These are phyloP conservation scores for Novumbra hubbsi DNA, from an alignment of 2,797 vertebrate genomes.

Conservation along the genomic window DNA sequence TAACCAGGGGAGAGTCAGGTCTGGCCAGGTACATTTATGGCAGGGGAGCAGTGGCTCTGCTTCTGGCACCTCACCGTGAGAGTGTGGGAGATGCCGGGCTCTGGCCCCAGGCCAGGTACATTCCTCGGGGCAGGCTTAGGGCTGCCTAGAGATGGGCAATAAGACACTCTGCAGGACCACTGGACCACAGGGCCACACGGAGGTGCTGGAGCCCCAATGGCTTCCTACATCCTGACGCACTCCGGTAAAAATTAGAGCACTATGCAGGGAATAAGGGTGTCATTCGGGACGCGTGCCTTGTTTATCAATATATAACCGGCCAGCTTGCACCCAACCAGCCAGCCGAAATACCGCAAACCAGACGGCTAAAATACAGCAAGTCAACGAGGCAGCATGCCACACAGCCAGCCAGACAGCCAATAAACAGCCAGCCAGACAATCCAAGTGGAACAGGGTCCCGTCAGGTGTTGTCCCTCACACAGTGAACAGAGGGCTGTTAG, in stretches of 20 bases:
- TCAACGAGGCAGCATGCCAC: too few species aligned
- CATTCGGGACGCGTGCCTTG: slow-evolving; percentile 6
- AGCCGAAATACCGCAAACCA: neutral
- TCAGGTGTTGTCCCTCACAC: too few species aligned
- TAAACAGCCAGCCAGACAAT: too few species aligned
- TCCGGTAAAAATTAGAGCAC: neutral
- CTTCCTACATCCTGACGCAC: too few species aligned
- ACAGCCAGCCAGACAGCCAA: too few species aligned
- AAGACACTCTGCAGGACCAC: slow-evolving; percentile 22
- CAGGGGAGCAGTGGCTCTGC: too few species aligned
- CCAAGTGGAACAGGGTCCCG: too few species aligned
- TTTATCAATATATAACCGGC: slow-evolving; percentile 20
- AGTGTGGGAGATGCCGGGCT: slow-evolving; percentile 6
- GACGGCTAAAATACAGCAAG: too few species aligned
- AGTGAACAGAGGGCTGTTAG: neutral
- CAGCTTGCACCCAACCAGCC: neutral
- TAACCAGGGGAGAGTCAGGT: too few species aligned
- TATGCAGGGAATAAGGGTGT: neutral
- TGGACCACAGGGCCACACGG: slow-evolving; percentile 18
- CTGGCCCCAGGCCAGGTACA: slow-evolving; percentile 15
- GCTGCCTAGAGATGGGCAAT: slow-evolving; percentile 31
- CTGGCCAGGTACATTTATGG: too few species aligned
- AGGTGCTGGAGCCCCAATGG: slow-evolving; percentile 2
- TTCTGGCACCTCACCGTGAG: too few species aligned
- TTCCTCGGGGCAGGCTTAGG: slow-evolving; percentile 26